Percentiles rank a stretch among this genome's conserved stretches.
Conservation (phyloP, 2,113 vertebrate species). For the Pungitius pungitius region DNA sequence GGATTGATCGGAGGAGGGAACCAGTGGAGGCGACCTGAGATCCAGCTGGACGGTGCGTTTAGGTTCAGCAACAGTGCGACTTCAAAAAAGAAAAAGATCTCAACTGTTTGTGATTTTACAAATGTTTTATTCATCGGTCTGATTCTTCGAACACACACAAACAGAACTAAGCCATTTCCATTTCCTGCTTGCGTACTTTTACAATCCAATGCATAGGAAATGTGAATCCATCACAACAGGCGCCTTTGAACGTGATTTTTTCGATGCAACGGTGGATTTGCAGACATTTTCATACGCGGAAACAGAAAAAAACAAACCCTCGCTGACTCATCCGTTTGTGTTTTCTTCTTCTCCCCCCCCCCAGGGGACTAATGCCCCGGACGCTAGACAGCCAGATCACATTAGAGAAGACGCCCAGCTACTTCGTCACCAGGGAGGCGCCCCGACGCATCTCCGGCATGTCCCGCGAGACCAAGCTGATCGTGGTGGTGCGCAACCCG, state of each 20-base stretch:
- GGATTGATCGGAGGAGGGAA: background rate
- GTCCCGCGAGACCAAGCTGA: conserved; percentile 91
- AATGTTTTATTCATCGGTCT: too few species aligned
- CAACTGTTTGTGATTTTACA: too few species aligned
- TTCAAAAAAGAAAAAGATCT: background rate
- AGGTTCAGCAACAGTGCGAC: background rate
- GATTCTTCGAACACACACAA: background rate
- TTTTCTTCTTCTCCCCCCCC: conserved; percentile 37
- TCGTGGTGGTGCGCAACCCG: conserved; percentile 94
- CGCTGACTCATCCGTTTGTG: conserved; percentile 37
- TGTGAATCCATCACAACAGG: background rate
- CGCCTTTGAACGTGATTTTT: background rate
- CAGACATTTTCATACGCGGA: background rate
- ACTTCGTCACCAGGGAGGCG: conserved; percentile 93
- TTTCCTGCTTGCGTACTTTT: background rate
- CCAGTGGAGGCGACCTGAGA: background rate
- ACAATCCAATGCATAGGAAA: too few species aligned
- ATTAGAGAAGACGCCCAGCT: conserved; percentile 96
- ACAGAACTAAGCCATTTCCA: background rate
- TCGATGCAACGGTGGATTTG: background rate
- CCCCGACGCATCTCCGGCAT: conserved; percentile 90
- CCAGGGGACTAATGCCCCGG: conserved; percentile 93
- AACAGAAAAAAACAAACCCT: conserved; percentile 21
- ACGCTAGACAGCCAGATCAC: conserved; percentile 94
- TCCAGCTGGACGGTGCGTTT: background rate